Evolutionary conservation across 2,888 invertebrate species (phyloP).

Genomic region (Tenthredo amoena): DNA sequence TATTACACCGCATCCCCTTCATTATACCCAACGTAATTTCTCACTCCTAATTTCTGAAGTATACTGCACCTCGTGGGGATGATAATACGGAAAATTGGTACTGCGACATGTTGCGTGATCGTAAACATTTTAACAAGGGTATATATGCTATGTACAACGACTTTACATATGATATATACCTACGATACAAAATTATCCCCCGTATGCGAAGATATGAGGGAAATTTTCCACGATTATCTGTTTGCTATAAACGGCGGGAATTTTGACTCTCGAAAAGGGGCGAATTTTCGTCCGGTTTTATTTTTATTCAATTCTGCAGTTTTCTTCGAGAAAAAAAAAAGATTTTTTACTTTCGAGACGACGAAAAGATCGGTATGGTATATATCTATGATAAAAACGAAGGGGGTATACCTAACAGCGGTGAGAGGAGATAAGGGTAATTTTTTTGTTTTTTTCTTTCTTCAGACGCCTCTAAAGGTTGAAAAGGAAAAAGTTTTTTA

Average conservation of each 20-base stretch:
- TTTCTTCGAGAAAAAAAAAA: no score
- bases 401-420: background rate
- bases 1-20: background rate
- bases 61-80: background rate
- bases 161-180: background rate
- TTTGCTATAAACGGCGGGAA: background rate
- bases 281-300: no score
- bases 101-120: conserved; percentile 75
- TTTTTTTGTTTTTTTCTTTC: background rate
- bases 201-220: background rate
- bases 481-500: background rate
- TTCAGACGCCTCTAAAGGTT: background rate
- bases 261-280: background rate
- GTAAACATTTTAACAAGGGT: conserved; percentile 71
- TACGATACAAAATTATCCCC: background rate
- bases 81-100: conserved; percentile 51
- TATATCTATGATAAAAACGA: no score
- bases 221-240: background rate
- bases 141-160: background rate
- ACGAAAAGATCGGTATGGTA: no score
- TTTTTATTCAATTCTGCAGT: no score
- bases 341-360: no score
- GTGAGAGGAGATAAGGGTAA: background rate
- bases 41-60: background rate
- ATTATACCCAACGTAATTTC: background rate